Percentiles rank a stretch among this genome's conserved stretches.
Evolutionary conservation across 2,888 invertebrate genomes (phyloP).

Genomic region (Orthonychiurus folsomi): DNA sequence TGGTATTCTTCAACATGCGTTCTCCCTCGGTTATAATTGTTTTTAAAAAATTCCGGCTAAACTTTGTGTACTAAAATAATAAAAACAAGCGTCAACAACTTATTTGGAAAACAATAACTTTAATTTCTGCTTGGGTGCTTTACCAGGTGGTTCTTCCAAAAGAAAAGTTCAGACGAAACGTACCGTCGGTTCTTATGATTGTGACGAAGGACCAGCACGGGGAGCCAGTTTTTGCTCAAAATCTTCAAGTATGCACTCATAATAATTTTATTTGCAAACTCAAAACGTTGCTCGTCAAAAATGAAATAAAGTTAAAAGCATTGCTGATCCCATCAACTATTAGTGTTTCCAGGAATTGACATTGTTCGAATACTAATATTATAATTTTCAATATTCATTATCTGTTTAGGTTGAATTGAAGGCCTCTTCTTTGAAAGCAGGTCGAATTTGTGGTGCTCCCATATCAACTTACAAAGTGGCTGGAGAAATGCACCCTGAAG

Average conservation of each 20-base stretch:
- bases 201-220: constrained; percentile 85
- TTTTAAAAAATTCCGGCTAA: no score
- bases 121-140: no score
- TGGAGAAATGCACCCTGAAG: not conserved
- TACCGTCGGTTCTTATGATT: constrained; percentile 73
- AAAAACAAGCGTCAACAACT: no score
- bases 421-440: not conserved
- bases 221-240: constrained; percentile 71
- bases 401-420: constrained; percentile 12
- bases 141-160: constrained; percentile 34
- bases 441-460: not conserved
- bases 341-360: no score
- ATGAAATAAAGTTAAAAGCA: not conserved
- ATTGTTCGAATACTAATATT: not conserved
- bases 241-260: constrained; percentile 77
- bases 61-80: no score
- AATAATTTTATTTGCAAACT: no score
- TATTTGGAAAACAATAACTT: no score
- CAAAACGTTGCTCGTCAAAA: not conserved
- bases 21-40: no score
- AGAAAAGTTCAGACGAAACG: constrained; percentile 59
- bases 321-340: no score
- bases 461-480: not conserved
- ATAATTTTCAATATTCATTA: no score
- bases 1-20: no score